phyloP scores from a whole-genome alignment of 2,888 invertebrate species.

The Cenopis cana region DNA sequence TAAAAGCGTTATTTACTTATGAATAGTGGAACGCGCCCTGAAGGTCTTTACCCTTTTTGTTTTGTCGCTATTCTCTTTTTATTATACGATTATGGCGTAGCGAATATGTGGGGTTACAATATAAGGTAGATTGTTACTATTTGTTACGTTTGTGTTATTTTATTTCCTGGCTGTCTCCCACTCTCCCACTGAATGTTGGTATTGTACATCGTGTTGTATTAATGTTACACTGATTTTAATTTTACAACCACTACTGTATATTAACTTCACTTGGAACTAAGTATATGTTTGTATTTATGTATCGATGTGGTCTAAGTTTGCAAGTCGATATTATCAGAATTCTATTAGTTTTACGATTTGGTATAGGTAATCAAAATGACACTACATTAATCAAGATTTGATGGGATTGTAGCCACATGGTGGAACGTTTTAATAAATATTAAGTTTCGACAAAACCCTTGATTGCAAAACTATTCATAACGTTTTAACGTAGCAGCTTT shows the following conservation, averaged over 20 bases:
- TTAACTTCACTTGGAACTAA: neutral
- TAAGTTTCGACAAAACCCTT: no score
- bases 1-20: slow-evolving; percentile 53
- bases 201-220: slow-evolving; percentile 15
- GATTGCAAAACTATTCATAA: no score
- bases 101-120: slow-evolving; percentile 41
- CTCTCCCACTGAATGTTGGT: slow-evolving; percentile 34
- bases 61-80: slow-evolving; percentile 44
- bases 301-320: neutral
- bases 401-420: neutral
- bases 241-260: neutral
- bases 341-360: neutral
- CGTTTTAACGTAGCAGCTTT: no score
- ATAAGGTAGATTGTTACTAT: slow-evolving; percentile 38
- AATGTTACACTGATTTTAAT: neutral
- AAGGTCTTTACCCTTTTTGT: slow-evolving; percentile 46
- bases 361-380: no score
- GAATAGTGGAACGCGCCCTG: slow-evolving; percentile 49
- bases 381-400: no score
- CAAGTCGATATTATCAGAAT: neutral
- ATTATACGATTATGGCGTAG: slow-evolving; percentile 43
- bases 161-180: slow-evolving; percentile 24
- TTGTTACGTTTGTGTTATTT: slow-evolving; percentile 40
- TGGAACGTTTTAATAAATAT: neutral
- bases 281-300: neutral